Evolutionary conservation across 2,888 invertebrate species (phyloP).

Genomic region (Nymphalis urticae): DNA sequence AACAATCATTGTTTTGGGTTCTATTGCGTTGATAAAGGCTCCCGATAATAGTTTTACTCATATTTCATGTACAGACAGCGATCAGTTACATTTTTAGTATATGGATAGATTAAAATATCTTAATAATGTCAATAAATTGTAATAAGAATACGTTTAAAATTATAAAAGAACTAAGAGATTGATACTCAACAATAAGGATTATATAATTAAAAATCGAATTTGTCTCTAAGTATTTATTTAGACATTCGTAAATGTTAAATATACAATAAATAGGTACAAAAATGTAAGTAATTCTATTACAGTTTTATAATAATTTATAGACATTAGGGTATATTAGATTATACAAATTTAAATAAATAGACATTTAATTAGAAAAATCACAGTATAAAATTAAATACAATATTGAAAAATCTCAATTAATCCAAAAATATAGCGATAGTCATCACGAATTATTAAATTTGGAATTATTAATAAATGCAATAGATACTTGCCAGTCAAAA

Average conservation of each 20-base stretch:
- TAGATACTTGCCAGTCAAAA: not conserved
- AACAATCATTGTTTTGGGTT: too few species aligned
- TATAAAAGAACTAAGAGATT: too few species aligned
- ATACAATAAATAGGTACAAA: constrained; percentile 5
- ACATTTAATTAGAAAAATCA: constrained; percentile 1
- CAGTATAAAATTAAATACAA: constrained; percentile 12
- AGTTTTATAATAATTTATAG: constrained; percentile 12
- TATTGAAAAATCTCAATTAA: not conserved
- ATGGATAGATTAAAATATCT: too few species aligned
- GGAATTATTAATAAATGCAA: not conserved
- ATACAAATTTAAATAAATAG: not conserved
- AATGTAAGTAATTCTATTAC: constrained; percentile 5
- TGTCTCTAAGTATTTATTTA: constrained; percentile 22
- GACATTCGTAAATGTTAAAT: constrained; percentile 16
- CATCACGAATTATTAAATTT: not conserved
- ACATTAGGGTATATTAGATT: not conserved
- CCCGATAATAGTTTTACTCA: too few species aligned
- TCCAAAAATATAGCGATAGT: constrained; percentile 1
- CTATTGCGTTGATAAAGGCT: too few species aligned
- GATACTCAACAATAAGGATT: not conserved
- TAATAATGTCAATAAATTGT: too few species aligned
- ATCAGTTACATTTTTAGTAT: too few species aligned
- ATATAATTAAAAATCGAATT: not conserved
- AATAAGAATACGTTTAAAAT: too few species aligned
- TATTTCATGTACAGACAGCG: too few species aligned